phyloP scores from a whole-genome alignment of 23 tunicate species.

The Corella eumyota region DNA sequence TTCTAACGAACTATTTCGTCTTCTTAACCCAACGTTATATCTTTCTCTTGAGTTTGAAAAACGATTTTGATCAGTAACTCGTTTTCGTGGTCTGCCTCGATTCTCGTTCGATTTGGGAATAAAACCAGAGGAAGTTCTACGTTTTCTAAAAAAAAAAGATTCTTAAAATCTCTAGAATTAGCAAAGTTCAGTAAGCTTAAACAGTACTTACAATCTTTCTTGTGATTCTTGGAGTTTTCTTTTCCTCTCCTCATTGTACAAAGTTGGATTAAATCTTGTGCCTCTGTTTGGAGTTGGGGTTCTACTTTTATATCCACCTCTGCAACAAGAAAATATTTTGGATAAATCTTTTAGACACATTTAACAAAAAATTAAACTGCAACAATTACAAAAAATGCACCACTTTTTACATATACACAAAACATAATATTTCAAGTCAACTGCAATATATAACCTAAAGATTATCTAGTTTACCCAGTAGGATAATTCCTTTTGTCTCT shows the following conservation, averaged over 20 bases:
- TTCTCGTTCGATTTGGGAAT: conserved; percentile 44
- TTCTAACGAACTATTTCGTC: conserved; percentile 59
- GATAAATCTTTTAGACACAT: not conserved
- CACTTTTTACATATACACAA: too few relatives aligned
- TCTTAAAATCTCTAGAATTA: not conserved
- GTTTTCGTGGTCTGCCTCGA: conserved; percentile 37
- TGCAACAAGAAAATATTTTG: conserved; percentile 14
- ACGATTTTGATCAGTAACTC: not conserved
- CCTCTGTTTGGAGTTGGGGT: conserved; percentile 71
- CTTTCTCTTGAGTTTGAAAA: conserved; percentile 18
- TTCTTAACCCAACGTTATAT: conserved; percentile 15
- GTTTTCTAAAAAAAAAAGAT: conserved; percentile 22
- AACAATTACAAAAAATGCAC: too few relatives aligned
- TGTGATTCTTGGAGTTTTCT: conserved; percentile 57
- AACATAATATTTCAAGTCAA: too few relatives aligned
- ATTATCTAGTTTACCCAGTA: too few relatives aligned
- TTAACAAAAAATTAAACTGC: not conserved
- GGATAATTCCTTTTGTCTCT: too few relatives aligned
- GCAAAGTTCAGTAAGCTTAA: not conserved
- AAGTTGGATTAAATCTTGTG: conserved; percentile 64
- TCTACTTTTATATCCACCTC: conserved; percentile 29
- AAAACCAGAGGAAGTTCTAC: conserved; percentile 36
- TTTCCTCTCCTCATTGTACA: conserved; percentile 65
- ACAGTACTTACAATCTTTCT: conserved; percentile 49
- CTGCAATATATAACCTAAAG: too few relatives aligned